Evolutionary conservation across 35 echinoderm and acorn worm species (phyloP), one percentile per base, ranked within the genome.

Genomic region (Patiria miniata): DNA sequence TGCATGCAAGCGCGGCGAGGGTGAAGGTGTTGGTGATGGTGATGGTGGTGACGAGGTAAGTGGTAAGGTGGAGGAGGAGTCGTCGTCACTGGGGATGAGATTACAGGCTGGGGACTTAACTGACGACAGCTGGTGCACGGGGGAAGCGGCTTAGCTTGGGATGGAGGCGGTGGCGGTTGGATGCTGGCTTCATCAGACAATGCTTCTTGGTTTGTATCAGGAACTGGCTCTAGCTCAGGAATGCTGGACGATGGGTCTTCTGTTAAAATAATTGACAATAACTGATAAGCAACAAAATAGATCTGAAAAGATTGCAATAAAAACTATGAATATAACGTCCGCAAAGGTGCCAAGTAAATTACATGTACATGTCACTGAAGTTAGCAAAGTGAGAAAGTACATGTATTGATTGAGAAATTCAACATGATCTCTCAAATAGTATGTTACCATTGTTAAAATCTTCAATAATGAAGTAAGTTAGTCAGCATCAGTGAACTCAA

Each of bases 11-110:
- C 23, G 21, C 40, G 58, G 39, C 68, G 83, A 4, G 40, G 85
- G 26, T 40, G 85, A 68, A 42, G 59, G 85, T 87, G 85, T 14
- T 40, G 85, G 69, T 79, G 59, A 68, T 87, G 85, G 9, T 78
- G 85, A 36, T 87, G 68, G 73, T 79, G 85, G 18, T 87, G 69
- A 22, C 78, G 85, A 33, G 30, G 44, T 28, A 52, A n/a, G 16
- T 78, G 85, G 19, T 50, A 36, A 12, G 18, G 22, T 14, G 77
- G 30, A 10, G 73, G 84, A 73, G 65, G 77, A 0, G 53, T 47
- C 23, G 39, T 44, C 19, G 83, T 32, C 55, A 18, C 58, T 39
- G 83, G 36, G 40, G 58, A 59, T 28, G 17, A 58, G n/a, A n/a
- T n/a, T 38, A 19, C 40, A 29, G 30, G 52, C 18, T 19, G 83